Conservation (phyloP, 2,797 vertebrate genomes). For the Denticeps clupeoides region DNA sequence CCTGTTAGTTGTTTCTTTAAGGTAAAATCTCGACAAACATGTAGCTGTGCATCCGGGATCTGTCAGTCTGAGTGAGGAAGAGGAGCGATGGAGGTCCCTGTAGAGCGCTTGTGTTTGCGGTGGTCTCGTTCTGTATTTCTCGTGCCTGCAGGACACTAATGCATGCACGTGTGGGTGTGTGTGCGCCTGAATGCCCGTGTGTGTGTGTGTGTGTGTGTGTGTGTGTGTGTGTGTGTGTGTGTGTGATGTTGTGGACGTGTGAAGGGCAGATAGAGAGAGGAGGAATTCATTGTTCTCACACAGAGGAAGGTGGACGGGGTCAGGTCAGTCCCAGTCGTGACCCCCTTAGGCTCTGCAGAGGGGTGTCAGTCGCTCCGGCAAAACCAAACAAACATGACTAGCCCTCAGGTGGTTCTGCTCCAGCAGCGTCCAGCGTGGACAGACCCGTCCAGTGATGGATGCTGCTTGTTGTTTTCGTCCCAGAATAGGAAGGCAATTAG, state of each 20-base stretch:
- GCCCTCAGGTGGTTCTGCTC: slow-evolving; percentile 44
- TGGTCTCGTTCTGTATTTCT: slow-evolving; percentile 4
- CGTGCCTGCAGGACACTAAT: neutral
- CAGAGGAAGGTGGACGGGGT: slow-evolving; percentile 51
- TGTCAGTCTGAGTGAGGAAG: neutral
- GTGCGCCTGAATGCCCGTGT: neutral
- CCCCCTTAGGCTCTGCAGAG: slow-evolving; percentile 46
- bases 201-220: slow-evolving; percentile 10
- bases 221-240: slow-evolving; percentile 9
- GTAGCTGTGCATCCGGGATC: slow-evolving; percentile 9
- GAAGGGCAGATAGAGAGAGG: slow-evolving; percentile 14
- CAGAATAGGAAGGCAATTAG: slow-evolving; percentile 47
- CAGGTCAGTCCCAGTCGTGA: slow-evolving; percentile 48
- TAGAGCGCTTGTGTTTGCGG: neutral
- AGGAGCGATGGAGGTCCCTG: neutral
- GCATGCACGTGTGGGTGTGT: slow-evolving; percentile 12
- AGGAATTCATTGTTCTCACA: slow-evolving; percentile 43
- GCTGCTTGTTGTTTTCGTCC: slow-evolving; percentile 50
- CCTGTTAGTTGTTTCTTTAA: slow-evolving; percentile 41
- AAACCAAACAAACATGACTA: slow-evolving; percentile 56
- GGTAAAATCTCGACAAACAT: slow-evolving; percentile 35
- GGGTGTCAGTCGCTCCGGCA: slow-evolving; percentile 51
- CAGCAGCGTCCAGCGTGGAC: slow-evolving; percentile 16
- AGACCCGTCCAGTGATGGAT: slow-evolving; percentile 42
- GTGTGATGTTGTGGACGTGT: slow-evolving; percentile 27